phyloP scores from a whole-genome alignment of 2,888 invertebrate species.

The Actias luna region DNA sequence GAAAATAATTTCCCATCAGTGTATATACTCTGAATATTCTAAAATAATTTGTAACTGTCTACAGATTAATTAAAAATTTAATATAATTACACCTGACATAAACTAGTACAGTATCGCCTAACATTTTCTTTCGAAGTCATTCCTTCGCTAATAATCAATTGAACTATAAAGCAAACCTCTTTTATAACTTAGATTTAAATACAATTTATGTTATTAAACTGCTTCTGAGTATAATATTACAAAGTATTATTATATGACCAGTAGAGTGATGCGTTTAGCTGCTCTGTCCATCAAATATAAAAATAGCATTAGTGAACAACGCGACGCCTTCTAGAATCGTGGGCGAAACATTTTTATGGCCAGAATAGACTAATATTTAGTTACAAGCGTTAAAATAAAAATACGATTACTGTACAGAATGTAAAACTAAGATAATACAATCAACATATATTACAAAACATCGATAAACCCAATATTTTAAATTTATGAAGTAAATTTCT shows the following conservation, averaged over 20 bases:
- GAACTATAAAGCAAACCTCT: not conserved
- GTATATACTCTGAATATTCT: not conserved
- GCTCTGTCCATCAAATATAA: not conserved
- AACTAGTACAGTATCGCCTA: not conserved
- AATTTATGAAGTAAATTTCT: no score
- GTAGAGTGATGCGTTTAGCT: not conserved
- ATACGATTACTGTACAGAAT: not conserved
- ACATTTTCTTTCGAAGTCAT: not conserved
- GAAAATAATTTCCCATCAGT: no score
- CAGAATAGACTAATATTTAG: not conserved
- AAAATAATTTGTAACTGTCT: not conserved
- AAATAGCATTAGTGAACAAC: slow-evolving; percentile 1
- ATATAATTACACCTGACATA: not conserved
- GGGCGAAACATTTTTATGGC: not conserved
- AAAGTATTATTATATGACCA: not conserved
- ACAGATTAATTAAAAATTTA: not conserved
- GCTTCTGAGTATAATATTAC: not conserved
- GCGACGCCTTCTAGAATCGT: not conserved
- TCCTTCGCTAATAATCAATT: not conserved
- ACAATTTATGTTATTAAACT: not conserved
- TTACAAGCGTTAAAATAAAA: not conserved
- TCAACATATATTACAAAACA: no score
- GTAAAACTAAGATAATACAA: not conserved
- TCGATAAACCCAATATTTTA: no score
- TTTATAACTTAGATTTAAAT: not conserved